phyloP scores from a whole-genome alignment of 2,113 vertebrate genomes.

The Boulengerochromis microlepis region DNA sequence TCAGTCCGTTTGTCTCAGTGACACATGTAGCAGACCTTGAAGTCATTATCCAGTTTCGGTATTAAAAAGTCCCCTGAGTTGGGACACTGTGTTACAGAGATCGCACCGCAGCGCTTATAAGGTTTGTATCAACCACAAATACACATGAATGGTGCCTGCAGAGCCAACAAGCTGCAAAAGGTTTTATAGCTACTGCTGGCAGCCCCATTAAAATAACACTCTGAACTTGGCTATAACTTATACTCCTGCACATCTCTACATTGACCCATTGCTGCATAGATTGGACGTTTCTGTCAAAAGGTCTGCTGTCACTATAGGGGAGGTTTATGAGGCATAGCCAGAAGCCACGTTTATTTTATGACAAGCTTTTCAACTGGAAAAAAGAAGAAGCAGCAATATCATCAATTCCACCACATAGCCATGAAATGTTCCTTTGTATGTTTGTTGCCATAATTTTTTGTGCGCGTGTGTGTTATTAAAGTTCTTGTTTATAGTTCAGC shows the following conservation, averaged over 20 bases:
- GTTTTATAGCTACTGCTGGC: slow-evolving; percentile 48
- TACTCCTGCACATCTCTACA: slow-evolving; percentile 32
- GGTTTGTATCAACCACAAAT: slow-evolving; percentile 10
- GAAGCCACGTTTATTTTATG: slow-evolving; percentile 54
- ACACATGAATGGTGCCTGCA: slow-evolving; percentile 7
- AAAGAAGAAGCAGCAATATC: neutral
- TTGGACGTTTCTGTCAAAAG: slow-evolving; percentile 65
- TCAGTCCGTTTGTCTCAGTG: neutral
- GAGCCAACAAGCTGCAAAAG: slow-evolving; percentile 36
- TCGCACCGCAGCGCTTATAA: neutral
- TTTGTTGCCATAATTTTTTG: neutral
- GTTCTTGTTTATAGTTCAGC: neutral
- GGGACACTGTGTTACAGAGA: neutral
- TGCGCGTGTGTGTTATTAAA: neutral
- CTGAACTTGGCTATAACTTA: slow-evolving; percentile 53
- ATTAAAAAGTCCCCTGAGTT: slow-evolving; percentile 5
- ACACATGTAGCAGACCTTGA: neutral
- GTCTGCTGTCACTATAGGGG: slow-evolving; percentile 6
- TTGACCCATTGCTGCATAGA: slow-evolving; percentile 58
- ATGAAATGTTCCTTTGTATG: slow-evolving; percentile 27
- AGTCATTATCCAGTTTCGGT: slow-evolving; percentile 27
- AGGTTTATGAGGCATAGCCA: slow-evolving; percentile 54
- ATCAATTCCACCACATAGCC: slow-evolving; percentile 47
- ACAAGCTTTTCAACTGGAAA: slow-evolving; percentile 44
- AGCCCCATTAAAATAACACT: slow-evolving; percentile 65